phyloP scores from a whole-genome alignment of 2,113 vertebrate genomes.

The Micronisus gabar region DNA sequence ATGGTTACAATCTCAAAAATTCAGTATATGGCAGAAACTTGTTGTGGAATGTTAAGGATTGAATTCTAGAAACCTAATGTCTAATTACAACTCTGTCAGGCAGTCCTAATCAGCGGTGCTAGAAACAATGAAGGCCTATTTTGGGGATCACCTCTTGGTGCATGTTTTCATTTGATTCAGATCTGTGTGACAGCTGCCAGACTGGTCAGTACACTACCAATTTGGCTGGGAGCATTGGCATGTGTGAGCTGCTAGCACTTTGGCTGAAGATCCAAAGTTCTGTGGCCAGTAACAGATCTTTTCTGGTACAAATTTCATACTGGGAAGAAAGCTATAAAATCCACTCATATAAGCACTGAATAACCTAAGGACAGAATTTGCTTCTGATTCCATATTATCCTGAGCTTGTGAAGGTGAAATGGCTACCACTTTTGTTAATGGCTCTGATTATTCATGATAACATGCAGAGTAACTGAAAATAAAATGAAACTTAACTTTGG shows the following conservation, averaged over 20 bases:
- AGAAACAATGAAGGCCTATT: not conserved
- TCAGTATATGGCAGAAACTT: not conserved
- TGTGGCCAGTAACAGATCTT: not conserved
- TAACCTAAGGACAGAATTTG: not conserved
- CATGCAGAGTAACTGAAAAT: not conserved
- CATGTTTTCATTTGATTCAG: not conserved
- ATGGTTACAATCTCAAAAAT: not conserved
- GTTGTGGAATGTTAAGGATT: not conserved
- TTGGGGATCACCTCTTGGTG: not conserved
- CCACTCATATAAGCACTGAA: not conserved
- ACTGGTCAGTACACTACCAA: not conserved
- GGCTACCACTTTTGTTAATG: not conserved
- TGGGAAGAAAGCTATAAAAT: not conserved
- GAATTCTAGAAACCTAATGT: not conserved
- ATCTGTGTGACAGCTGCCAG: not conserved
- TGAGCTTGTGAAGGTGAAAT: not conserved
- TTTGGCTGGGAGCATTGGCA: not conserved
- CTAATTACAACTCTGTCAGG: not conserved
- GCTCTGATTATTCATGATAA: not conserved
- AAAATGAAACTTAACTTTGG: not conserved
- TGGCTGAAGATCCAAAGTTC: not conserved
- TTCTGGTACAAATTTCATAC: not conserved
- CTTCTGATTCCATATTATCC: not conserved
- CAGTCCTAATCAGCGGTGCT: not conserved
- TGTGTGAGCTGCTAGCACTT: not conserved